A percentile compares a stretch with the other conserved stretches of the same genome.
Evolutionary conservation across 2,113 vertebrate genomes (phyloP).

Genomic region (Gyps fulvus): DNA sequence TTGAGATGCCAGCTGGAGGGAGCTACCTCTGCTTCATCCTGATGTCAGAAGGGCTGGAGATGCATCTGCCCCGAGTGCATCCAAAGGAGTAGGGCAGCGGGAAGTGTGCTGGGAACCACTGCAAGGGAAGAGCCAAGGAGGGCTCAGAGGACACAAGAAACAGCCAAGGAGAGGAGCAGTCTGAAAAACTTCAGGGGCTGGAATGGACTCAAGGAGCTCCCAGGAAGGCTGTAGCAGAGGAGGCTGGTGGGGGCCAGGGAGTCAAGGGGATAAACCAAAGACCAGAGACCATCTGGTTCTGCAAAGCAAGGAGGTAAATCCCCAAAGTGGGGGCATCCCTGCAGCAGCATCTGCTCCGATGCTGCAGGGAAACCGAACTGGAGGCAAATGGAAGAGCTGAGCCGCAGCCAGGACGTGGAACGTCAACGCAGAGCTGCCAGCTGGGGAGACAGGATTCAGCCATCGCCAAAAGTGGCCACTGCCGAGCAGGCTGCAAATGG

Average conservation of each 20-base stretch:
- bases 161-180: not conserved
- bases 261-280: not conserved
- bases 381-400: not conserved
- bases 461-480: not conserved
- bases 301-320: not conserved
- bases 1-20: not conserved
- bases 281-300: not conserved
- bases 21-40: not conserved
- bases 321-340: not conserved
- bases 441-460: not conserved
- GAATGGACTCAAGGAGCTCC: too few species aligned
- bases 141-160: not conserved
- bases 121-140: not conserved
- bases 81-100: not conserved
- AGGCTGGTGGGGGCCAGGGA: not conserved
- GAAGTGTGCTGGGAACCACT: not conserved
- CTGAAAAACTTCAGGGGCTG: not conserved
- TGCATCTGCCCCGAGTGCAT: fast-evolving
- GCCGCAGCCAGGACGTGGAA: not conserved
- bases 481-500: not conserved
- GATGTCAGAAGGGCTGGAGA: not conserved
- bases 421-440: not conserved
- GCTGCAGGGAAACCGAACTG: not conserved
- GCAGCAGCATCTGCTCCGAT: not conserved
- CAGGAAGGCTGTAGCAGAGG: not conserved